Evolutionary conservation across 1,140 invertebrate genomes (phyloP), one percentile per base, ranked within the genome.

Genomic region (Rhyacophila brunnea): DNA sequence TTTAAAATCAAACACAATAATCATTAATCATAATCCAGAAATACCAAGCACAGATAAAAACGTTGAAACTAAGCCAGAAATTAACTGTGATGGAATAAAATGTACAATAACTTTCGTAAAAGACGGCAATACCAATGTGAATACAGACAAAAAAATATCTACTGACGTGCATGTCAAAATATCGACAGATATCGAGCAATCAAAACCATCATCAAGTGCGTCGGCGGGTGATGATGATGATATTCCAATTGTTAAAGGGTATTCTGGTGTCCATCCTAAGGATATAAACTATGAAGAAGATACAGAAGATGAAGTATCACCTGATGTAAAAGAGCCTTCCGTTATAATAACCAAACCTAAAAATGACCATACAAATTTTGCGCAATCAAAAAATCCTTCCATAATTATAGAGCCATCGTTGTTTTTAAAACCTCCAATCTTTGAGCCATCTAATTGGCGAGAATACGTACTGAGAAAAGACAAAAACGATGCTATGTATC

Each of bases 141-240:
- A 45, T 34, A 45, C 42, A 43, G 11, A n/a, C 40, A 10, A 54
- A 54, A 40, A 53, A 13, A 38, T 62, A 18, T 49, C 59, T 3
- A 65, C 60, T 35, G 67, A 70, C 52, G 64, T 70, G 6, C 54
- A 67, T 15, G 67, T 70, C 1, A 61, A 64, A 15, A 65, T 70
- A 38, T 63, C 65, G 19, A 67, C 67, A 11, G 62, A 28, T 13
- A 19, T 58, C 10, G 51, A 68, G 40, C 51, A 58, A 2, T 14
- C n/a, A 20, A 43, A 58, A 19, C 43, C 52, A 42, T 56, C 53
- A 36, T 44, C 40, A 17, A 60, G 36, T 4, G 23, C 18, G n/a
- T 35, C 11, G 20, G 42, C 9, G 23, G 47, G 58, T n/a, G 58
- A 63, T 6, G 60, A 58, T n/a, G 44, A 58, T 2, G 68, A 70